Conservation (phyloP, 1,140 invertebrate species). For the Odontomachus brunneus region DNA sequence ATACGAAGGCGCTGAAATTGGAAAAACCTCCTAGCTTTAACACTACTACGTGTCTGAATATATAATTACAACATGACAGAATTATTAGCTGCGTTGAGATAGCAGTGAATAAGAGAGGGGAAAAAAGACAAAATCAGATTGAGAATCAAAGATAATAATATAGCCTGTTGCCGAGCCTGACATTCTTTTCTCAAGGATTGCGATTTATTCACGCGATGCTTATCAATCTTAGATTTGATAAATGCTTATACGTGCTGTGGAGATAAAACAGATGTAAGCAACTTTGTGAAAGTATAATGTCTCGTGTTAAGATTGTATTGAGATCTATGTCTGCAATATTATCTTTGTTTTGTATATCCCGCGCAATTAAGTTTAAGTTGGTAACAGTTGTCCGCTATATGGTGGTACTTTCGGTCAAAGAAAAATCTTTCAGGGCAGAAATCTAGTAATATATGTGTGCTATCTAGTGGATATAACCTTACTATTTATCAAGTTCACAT, state of each 20-base stretch:
- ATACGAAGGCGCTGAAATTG: conserved; percentile 50
- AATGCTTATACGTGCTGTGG: conserved; percentile 23
- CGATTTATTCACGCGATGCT: conserved; percentile 27
- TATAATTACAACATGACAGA: conserved; percentile 65
- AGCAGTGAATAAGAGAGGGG: neutral
- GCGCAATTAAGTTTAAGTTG: too few species aligned
- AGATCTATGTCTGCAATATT: neutral
- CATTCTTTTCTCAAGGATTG: conserved; percentile 7
- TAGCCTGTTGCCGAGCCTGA: neutral
- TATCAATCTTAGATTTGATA: conserved; percentile 63
- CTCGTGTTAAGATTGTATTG: conserved; percentile 6
- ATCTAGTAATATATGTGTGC: too few species aligned
- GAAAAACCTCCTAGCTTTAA: conserved; percentile 57
- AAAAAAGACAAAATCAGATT: neutral
- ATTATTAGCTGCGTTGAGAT: conserved; percentile 59
- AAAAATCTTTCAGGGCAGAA: too few species aligned
- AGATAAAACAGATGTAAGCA: conserved; percentile 41
- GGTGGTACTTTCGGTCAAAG: too few species aligned
- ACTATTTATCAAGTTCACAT: too few species aligned
- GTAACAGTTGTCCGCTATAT: too few species aligned
- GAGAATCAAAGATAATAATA: conserved; percentile 20
- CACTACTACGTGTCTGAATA: conserved; percentile 38
- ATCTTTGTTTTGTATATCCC: too few species aligned
- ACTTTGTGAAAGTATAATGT: conserved; percentile 2
- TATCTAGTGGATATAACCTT: too few species aligned